Evolutionary conservation across 64 coral and sea anemone genomes (phyloP).

Genomic region (Actinia tenebrosa): DNA sequence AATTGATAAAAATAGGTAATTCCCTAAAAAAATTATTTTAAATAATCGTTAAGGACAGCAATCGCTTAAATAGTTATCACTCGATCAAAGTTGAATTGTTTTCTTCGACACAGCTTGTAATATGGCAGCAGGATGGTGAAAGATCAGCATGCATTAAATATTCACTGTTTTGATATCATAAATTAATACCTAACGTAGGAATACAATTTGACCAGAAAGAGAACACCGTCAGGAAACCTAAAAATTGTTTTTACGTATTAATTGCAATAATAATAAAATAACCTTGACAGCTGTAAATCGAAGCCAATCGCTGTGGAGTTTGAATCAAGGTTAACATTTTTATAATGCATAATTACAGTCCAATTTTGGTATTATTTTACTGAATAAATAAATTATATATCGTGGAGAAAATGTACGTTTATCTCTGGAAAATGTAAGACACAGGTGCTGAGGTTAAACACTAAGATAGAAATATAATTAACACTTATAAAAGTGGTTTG

Average conservation of each 20-base stretch:
- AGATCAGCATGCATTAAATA: background rate
- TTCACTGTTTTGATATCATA: background rate
- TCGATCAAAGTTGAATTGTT: background rate
- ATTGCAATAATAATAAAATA: background rate
- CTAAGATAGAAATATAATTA: background rate
- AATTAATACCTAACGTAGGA: background rate
- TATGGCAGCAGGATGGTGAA: background rate
- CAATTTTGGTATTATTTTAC: conserved; percentile 6
- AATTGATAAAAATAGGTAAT: background rate
- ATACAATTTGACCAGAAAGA: background rate
- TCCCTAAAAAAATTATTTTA: background rate
- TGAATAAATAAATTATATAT: conserved; percentile 10
- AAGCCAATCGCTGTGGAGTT: background rate
- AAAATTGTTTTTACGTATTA: background rate
- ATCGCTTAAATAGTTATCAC: background rate
- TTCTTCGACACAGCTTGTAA: background rate
- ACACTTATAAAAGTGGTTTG: background rate
- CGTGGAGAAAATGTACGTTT: background rate
- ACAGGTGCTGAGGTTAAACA: conserved; percentile 11
- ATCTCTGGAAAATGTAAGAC: background rate
- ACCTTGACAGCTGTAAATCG: background rate
- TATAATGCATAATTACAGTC: background rate
- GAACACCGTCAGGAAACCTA: background rate
- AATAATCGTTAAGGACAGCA: background rate
- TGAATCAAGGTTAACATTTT: background rate